Conservation (phyloP, 2,888 invertebrate genomes). For the Liopterus haemorrhoidalis region DNA sequence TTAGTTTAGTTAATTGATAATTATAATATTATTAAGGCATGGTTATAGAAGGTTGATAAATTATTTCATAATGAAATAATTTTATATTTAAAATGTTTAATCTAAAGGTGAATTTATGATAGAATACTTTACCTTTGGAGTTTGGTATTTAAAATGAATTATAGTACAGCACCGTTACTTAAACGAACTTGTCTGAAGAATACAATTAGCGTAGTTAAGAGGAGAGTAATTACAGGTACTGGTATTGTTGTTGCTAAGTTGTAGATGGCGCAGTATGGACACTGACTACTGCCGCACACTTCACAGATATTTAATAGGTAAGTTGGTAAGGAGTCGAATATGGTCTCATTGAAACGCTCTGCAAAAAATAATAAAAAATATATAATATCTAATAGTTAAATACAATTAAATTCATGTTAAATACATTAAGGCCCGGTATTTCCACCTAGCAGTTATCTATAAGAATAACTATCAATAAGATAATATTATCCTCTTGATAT, state of each 20-base stretch:
- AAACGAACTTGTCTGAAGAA: constrained; percentile 35
- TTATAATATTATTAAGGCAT: too few species aligned
- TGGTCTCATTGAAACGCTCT: constrained; percentile 89
- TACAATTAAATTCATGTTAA: constrained; percentile 5
- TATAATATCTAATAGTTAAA: constrained; percentile 12
- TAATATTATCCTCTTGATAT: neutral
- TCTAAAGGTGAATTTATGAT: too few species aligned
- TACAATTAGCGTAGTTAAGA: constrained; percentile 35
- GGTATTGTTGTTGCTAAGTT: constrained; percentile 53
- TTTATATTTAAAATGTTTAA: too few species aligned
- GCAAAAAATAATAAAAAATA: constrained; percentile 38
- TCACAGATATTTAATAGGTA: constrained; percentile 87
- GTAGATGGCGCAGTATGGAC: constrained; percentile 86
- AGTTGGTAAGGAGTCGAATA: constrained; percentile 80
- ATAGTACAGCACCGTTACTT: constrained; percentile 28
- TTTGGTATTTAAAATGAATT: too few species aligned
- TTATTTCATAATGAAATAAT: too few species aligned
- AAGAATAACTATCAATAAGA: neutral
- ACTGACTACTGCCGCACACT: constrained; percentile 90
- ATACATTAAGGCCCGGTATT: neutral
- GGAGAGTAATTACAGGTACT: constrained; percentile 36
- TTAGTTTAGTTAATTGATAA: too few species aligned
- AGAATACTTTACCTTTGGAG: too few species aligned
- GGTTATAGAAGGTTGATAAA: too few species aligned
- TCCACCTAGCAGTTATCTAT: too few species aligned